These are phyloP conservation scores for Phymorhynchus buccinoides DNA, from an alignment of 1,140 invertebrate species.

Conservation along the genomic window DNA sequence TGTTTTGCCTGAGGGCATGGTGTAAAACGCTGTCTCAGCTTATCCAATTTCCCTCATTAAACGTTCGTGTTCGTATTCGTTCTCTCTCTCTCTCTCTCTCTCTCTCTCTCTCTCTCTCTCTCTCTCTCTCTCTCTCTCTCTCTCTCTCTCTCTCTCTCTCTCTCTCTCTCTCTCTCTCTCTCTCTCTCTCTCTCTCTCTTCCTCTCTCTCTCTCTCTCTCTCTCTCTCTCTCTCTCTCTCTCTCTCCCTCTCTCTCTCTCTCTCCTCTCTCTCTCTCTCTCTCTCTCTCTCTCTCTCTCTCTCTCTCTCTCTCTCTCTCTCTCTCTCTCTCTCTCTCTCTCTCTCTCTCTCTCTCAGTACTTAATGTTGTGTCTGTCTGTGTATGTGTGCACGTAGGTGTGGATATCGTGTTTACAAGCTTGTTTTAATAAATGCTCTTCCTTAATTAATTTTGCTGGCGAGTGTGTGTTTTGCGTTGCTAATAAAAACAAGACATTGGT, in stretches of 20 bases:
- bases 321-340: not conserved
- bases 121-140: not conserved
- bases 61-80: not conserved
- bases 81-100: not conserved
- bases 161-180: not conserved
- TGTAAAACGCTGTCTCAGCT: not conserved
- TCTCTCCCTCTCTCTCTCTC: not conserved
- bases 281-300: not conserved
- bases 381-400: too few relatives aligned
- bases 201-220: not conserved
- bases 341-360: not conserved
- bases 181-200: not conserved
- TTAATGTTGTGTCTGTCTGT: not conserved
- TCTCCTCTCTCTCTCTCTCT: not conserved
- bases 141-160: not conserved
- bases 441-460: not conserved
- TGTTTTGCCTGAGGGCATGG: not conserved
- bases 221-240: not conserved
- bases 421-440: not conserved
- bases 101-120: too few relatives aligned
- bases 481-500: too few relatives aligned
- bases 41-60: not conserved
- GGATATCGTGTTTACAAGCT: too few relatives aligned
- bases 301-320: not conserved
- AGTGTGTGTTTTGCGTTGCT: not conserved